These are phyloP conservation scores for Halyomorpha halys DNA, from an alignment of 1,140 invertebrate species.

Conservation along the genomic window DNA sequence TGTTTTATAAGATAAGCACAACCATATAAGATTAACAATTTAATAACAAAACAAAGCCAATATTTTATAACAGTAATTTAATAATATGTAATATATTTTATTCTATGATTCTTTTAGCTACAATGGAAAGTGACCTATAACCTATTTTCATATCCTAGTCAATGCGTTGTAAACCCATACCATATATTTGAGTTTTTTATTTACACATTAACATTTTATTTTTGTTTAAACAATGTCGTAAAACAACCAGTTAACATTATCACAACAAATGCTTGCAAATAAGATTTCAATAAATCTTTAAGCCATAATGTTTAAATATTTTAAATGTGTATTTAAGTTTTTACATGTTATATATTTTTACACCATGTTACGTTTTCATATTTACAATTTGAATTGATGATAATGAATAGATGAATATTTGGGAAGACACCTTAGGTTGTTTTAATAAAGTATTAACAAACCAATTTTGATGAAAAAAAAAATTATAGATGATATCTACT, in stretches of 20 bases:
- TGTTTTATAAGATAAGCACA: constrained; percentile 21
- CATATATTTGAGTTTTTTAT: constrained; percentile 21
- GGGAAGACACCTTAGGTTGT: too few species aligned
- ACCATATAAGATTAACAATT: constrained; percentile 20
- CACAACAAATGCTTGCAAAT: constrained; percentile 18
- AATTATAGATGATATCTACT: too few species aligned
- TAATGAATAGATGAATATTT: too few species aligned
- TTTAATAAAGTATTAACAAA: too few species aligned
- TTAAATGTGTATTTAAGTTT: too few species aligned
- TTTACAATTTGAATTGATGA: too few species aligned
- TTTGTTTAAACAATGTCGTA: neutral
- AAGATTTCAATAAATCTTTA: constrained; percentile 5
- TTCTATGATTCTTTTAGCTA: constrained; percentile 18
- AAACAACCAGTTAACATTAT: constrained; percentile 20
- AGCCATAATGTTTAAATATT: too few species aligned
- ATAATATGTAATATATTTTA: constrained; percentile 21
- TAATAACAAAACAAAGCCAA: constrained; percentile 17
- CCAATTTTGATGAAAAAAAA: too few species aligned
- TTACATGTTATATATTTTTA: too few species aligned
- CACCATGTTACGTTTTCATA: too few species aligned
- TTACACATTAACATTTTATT: constrained; percentile 8
- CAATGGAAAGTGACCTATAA: constrained; percentile 17
- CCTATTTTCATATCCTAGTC: constrained; percentile 20
- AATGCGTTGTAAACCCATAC: constrained; percentile 17
- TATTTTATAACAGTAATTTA: constrained; percentile 17